These are phyloP conservation scores for Tachuris rubrigastra DNA, from an alignment of 2,113 vertebrate genomes.

Conservation along the genomic window DNA sequence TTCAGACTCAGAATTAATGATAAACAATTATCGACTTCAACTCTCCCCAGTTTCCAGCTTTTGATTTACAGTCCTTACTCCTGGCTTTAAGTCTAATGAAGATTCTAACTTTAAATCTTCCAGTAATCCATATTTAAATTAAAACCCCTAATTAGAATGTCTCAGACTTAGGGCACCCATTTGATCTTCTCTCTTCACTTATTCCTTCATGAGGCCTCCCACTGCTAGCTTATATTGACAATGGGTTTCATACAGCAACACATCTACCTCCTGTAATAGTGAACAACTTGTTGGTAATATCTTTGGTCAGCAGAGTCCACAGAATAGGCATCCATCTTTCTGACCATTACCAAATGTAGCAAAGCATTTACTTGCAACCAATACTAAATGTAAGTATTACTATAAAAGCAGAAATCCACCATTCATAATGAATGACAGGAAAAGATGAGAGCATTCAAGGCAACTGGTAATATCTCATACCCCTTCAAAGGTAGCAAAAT, in stretches of 20 bases:
- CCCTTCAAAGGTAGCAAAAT: background rate
- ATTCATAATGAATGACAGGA: background rate
- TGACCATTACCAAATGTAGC: background rate
- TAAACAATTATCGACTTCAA: background rate
- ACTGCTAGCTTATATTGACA: background rate
- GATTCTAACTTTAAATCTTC: background rate
- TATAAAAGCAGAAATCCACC: background rate
- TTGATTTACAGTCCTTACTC: background rate
- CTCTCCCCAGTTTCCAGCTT: background rate
- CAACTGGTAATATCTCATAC: background rate
- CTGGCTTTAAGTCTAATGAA: background rate
- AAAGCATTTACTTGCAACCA: background rate
- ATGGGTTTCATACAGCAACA: background rate
- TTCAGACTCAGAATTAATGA: background rate
- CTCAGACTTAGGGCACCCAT: background rate
- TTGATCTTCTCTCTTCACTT: background rate
- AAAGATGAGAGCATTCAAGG: background rate
- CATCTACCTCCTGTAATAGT: fast-evolving
- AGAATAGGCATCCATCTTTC: background rate
- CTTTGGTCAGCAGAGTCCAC: background rate
- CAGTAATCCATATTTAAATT: background rate
- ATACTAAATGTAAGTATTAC: background rate
- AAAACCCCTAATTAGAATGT: background rate
- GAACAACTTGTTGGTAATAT: background rate
- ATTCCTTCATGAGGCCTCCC: background rate